Evolutionary conservation across 2,797 vertebrate genomes (phyloP).

Genomic region (Furcifer pardalis): DNA sequence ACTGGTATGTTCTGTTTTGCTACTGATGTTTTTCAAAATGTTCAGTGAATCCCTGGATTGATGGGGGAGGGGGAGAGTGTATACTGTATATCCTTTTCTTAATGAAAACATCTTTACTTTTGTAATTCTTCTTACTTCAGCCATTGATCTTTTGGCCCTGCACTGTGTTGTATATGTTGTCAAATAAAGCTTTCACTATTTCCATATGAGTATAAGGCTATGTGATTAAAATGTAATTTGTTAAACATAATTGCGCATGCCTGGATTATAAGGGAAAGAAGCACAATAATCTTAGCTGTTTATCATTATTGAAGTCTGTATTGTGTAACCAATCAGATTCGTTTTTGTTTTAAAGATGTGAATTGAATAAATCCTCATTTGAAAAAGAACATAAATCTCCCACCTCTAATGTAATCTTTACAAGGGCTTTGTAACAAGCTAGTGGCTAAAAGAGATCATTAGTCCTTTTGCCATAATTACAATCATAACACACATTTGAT

Average conservation of each 20-base stretch:
- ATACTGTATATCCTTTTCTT: neutral
- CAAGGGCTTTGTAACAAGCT: conserved; percentile 74
- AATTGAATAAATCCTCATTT: conserved; percentile 72
- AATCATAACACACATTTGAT: conserved; percentile 77
- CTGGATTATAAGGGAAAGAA: conserved; percentile 72
- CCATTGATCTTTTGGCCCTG: neutral
- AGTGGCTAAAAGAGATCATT: conserved; percentile 72
- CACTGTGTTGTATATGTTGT: neutral
- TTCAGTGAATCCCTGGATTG: neutral
- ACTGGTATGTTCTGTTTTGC: neutral
- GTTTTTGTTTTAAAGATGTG: conserved; percentile 70
- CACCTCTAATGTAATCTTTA: conserved; percentile 75
- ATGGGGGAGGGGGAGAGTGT: no score
- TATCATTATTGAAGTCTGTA: conserved; percentile 71
- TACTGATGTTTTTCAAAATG: neutral
- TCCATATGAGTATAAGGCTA: conserved; percentile 63
- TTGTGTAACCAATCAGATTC: conserved; percentile 75
- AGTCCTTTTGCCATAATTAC: conserved; percentile 74
- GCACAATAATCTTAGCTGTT: conserved; percentile 69
- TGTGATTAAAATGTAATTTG: conserved; percentile 76
- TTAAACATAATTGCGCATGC: conserved; percentile 70
- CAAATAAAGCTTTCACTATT: conserved; percentile 64
- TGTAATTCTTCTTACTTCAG: neutral
- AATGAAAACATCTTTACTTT: neutral
- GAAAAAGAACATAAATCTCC: conserved; percentile 76